Base-by-base conservation (phyloP, 2,888 invertebrate genomes). In the Agrypnus murinus region DNA sequence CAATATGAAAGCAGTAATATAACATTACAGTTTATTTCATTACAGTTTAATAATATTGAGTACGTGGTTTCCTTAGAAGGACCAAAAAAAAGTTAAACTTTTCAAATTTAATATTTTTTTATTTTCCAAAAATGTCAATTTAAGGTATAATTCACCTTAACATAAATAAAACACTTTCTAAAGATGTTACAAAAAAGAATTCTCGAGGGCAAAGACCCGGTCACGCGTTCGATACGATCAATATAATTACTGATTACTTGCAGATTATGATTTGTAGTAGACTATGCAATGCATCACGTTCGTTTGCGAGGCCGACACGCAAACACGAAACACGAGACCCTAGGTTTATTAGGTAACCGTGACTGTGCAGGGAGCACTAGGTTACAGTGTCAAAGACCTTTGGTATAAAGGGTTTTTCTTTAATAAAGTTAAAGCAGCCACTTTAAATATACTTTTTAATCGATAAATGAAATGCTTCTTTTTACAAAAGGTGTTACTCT, bases 301-400 rank as follows among this genome's bases (percentile, higher is more conserved):
- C 63, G 40, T 65, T 67, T 55, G 67, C 63, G 65, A 71, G 59
- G 17, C 43, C 64, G 75, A 69, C 79, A 79, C 79, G 79, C 79
- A 74, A 78, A 65, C 73, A 60, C 68, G 63, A 67, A 67, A 65
- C 73, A 66, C 58, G 67, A 67, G 67, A 75, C 66, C 65, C 63
- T 43, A 68, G 74, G 60, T 72, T 73, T 75, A 65, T 60, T 75
- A 72, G 77, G 77, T 75, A 73, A 75, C 66, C 65, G 74, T 75
- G 73, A 65, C 72, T 72, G 59, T 70, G 71, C 75, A 74, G 65
- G 60, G 65, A 70, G 70, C 74, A 78, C 73, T 77, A 72, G 77
- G 77, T 78, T 77, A 78, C 68, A 72, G 73, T 78, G 81, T 81
- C 81, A 80, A 80, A 81, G 82, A 80, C 81, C 83, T 77, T 65